These are phyloP conservation scores for Oxycera nigricornis DNA, from an alignment of 2,888 invertebrate species.

Conservation along the genomic window DNA sequence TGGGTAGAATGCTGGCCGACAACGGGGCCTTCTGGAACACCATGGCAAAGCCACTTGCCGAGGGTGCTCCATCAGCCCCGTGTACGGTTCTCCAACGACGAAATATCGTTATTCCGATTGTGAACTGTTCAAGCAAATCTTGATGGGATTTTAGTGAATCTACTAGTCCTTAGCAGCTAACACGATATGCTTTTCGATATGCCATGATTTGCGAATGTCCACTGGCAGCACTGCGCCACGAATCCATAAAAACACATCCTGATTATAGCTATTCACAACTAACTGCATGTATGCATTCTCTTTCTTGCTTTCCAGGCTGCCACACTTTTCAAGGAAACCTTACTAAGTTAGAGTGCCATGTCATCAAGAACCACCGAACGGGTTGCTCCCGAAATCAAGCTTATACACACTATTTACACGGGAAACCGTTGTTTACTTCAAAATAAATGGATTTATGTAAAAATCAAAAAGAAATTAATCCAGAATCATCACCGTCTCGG, in stretches of 20 bases:
- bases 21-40: conserved; percentile 50
- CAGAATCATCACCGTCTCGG: conserved; percentile 22
- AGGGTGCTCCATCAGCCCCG: conserved; percentile 50
- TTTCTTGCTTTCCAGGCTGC: conserved; percentile 2
- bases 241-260: neutral
- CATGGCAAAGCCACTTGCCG: conserved; percentile 50
- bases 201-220: neutral
- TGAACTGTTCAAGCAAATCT: conserved; percentile 41
- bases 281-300: neutral
- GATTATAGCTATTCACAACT: neutral
- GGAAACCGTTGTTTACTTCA: neutral
- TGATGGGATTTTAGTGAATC: neutral
- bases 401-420: neutral
- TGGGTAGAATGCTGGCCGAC: conserved; percentile 29
- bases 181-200: conserved; percentile 31
- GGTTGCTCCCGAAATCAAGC: neutral
- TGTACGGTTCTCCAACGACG: conserved; percentile 51
- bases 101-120: conserved; percentile 50
- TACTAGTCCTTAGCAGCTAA: neutral
- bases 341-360: neutral
- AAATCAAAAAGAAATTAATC: neutral
- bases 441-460: neutral
- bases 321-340: conserved; percentile 13
- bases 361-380: neutral
- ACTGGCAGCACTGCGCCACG: conserved; percentile 12